These are phyloP conservation scores for Telmatherina bonti DNA, from an alignment of 2,797 vertebrate genomes.

Conservation along the genomic window DNA sequence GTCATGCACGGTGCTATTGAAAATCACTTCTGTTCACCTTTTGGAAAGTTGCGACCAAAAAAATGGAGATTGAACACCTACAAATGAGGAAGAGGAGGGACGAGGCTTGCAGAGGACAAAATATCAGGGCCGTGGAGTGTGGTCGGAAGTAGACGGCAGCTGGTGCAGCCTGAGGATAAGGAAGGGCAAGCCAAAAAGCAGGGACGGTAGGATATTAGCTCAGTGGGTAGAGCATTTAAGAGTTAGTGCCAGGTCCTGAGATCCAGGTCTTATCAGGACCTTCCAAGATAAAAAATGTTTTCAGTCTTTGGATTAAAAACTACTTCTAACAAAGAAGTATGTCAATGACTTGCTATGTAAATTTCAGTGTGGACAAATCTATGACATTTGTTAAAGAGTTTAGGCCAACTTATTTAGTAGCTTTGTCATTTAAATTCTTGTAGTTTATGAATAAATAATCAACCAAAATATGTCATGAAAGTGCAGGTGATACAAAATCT, in stretches of 20 bases:
- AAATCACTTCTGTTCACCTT: constrained; percentile 96
- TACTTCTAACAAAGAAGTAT: constrained; percentile 12
- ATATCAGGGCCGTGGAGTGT: constrained; percentile 60
- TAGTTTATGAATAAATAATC: too few species aligned
- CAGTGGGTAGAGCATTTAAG: constrained; percentile 57
- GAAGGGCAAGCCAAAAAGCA: constrained; percentile 70
- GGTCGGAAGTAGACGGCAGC: constrained; percentile 71
- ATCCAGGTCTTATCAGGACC: constrained; percentile 53
- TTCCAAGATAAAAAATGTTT: constrained; percentile 46
- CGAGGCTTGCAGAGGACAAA: constrained; percentile 64
- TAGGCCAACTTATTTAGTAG: too few species aligned
- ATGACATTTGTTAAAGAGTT: too few species aligned
- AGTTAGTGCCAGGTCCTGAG: constrained; percentile 56
- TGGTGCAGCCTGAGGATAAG: constrained; percentile 75
- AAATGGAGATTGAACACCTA: constrained; percentile 27
- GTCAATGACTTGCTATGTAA: neutral
- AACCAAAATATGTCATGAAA: too few species aligned
- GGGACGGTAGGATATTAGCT: constrained; percentile 71
- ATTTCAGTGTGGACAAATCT: too few species aligned
- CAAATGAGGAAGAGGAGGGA: constrained; percentile 60
- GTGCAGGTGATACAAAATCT: too few species aligned
- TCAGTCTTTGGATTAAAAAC: constrained; percentile 35
- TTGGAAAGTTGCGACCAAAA: constrained; percentile 68
- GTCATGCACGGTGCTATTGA: constrained; percentile 97
- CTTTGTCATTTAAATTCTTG: too few species aligned